phyloP scores from a whole-genome alignment of 2,888 invertebrate genomes.

The Plebejus argus region DNA sequence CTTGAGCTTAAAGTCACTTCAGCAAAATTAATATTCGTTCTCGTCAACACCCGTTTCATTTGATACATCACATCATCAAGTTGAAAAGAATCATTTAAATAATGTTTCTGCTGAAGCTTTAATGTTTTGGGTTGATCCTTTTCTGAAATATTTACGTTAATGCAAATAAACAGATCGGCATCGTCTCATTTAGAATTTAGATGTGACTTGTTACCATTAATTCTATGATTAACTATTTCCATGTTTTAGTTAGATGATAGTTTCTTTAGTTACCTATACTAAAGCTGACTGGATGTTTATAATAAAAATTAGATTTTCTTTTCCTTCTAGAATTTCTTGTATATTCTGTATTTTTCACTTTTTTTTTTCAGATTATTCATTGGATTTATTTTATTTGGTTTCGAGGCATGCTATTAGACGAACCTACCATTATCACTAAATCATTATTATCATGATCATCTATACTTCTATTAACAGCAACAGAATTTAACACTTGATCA shows the following conservation, averaged over 20 bases:
- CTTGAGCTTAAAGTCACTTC: constrained; percentile 38
- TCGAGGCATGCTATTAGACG: constrained; percentile 47
- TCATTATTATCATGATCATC: constrained; percentile 39
- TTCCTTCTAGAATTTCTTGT: not conserved
- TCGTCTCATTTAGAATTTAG: constrained; percentile 23
- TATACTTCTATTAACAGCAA: constrained; percentile 39
- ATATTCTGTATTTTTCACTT: constrained; percentile 43
- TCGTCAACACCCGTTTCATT: constrained; percentile 38
- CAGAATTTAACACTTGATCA: constrained; percentile 27
- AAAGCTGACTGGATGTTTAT: constrained; percentile 46
- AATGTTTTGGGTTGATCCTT: constrained; percentile 47
- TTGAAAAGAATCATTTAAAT: constrained; percentile 60
- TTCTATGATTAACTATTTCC: not conserved
- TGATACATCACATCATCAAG: constrained; percentile 51
- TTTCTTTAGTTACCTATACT: constrained; percentile 10
- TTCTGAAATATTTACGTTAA: constrained; percentile 42
- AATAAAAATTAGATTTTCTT: not conserved
- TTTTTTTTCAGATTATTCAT: constrained; percentile 40
- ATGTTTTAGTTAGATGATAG: not conserved
- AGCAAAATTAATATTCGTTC: constrained; percentile 30
- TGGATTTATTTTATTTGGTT: constrained; percentile 44
- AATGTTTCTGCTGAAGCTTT: constrained; percentile 53
- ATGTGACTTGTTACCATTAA: not conserved
- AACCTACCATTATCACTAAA: constrained; percentile 41
- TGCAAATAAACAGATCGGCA: constrained; percentile 48